Evolutionary conservation across 2,888 invertebrate genomes (phyloP), one percentile per base, ranked within the genome.

Genomic region (Leucoptera coffeella): DNA sequence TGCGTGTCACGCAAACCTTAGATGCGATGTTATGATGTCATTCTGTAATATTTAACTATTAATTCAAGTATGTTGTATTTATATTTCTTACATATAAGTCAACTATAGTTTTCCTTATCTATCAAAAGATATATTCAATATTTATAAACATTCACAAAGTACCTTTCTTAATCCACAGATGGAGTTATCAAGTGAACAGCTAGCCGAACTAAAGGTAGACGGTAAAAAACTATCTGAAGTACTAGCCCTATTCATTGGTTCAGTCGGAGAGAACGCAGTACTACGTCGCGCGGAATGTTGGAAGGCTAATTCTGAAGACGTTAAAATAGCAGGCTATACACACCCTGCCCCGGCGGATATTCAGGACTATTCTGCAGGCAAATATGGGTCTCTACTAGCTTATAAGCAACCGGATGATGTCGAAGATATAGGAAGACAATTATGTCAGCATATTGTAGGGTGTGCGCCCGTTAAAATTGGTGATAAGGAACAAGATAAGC

Each of bases 381-480:
- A 85, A 60, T 91, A 91, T 51, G 94, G 89, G 15, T 84, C 90
- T 1, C 46, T 95, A 24, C 65, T 94, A 1, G 87, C 86, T 12
- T 81, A 85, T 44, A 77, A 65, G 47, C 71, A 60, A 40, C 43
- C 42, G 25, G 47, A 38, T 29, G 57, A 45, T 24, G 41, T 49
- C 2, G 57, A 71, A 23, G 59, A 69, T 29, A 43, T 86, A 7
- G 85, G 85, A 11, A 77, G 78, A 38, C 82, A 88, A 42, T 52
- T 96, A 5, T 92, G 93, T 47, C 94, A 95, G 50, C 96, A 96
- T 46, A 80, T 96, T 40, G 89, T 96, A 12, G 93, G 91, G 15
- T 82, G 90, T 77, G 84, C 85, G 40, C 92, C 92, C 1, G 51
- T 44, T 19, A 85, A 80, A 60, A 75, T 91, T 32, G 91, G 90